Evolutionary conservation across 2,113 vertebrate genomes (phyloP).

Genomic region (Tor tambroides): DNA sequence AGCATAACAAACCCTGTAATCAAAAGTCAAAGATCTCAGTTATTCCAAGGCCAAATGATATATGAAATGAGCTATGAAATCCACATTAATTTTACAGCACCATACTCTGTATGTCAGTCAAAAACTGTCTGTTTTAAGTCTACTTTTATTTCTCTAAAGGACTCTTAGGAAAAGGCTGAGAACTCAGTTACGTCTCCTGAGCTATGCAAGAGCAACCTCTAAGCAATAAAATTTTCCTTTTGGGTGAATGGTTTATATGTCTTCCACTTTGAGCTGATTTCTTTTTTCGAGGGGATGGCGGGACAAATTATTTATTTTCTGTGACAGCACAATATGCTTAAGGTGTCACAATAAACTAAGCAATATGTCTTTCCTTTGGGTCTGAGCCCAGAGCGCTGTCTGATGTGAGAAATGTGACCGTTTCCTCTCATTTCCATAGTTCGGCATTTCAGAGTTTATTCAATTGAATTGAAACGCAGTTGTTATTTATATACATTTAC

Average conservation of each 20-base stretch:
- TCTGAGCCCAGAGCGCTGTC: slow-evolving; percentile 21
- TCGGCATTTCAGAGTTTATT: slow-evolving; percentile 19
- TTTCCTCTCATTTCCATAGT: slow-evolving; percentile 4
- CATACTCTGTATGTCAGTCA: no score
- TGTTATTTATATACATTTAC: slow-evolving; percentile 13
- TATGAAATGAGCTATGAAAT: no score
- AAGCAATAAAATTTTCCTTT: neutral
- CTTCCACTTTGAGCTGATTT: neutral
- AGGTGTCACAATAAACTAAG: slow-evolving; percentile 12
- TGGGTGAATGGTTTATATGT: neutral
- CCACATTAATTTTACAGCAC: no score
- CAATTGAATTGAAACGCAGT: neutral
- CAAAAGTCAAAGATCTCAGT: neutral
- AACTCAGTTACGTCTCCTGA: neutral
- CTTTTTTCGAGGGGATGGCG: neutral
- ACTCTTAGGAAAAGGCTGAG: neutral
- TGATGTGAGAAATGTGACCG: neutral
- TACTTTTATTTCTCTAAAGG: neutral
- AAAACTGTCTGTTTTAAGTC: no score
- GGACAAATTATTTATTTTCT: slow-evolving; percentile 16
- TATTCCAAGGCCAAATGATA: no score
- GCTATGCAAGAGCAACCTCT: neutral
- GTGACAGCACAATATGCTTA: slow-evolving; percentile 25
- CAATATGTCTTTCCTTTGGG: slow-evolving; percentile 20
- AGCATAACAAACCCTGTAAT: neutral